Conservation (phyloP, 2,797 vertebrate species). For the Molossus alvarezi region DNA sequence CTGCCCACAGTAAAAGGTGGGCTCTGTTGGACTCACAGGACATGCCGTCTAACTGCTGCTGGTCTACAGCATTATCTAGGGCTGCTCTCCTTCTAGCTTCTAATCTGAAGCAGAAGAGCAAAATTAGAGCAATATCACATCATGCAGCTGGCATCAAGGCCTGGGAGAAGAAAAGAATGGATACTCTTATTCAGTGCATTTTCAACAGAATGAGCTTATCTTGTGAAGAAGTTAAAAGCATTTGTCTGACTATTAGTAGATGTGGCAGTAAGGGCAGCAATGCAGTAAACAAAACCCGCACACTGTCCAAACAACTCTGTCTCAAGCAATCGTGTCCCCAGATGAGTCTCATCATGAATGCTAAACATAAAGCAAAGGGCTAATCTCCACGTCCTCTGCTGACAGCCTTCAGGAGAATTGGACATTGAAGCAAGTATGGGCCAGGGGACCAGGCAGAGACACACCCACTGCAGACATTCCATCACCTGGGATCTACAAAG, state of each 20-base stretch:
- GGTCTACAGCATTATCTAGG: background rate
- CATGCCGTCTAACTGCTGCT: too few relatives aligned
- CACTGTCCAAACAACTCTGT: rapidly evolving
- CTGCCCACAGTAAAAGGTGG: background rate
- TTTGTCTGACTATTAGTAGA: background rate
- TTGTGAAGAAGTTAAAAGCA: too few relatives aligned
- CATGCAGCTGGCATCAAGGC: background rate
- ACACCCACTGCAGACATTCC: too few relatives aligned
- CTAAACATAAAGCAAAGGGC: background rate
- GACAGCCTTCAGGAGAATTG: too few relatives aligned
- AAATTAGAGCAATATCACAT: background rate
- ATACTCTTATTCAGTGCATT: background rate
- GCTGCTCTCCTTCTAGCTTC: background rate
- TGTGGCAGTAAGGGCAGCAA: background rate
- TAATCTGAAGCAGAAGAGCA: background rate
- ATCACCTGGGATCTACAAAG: too few relatives aligned
- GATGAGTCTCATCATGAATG: background rate
- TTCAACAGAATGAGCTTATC: background rate
- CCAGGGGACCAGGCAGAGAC: too few relatives aligned
- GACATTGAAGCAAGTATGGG: background rate
- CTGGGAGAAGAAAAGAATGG: background rate
- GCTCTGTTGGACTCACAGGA: background rate
- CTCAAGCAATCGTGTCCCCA: background rate
- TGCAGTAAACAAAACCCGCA: rapidly evolving
- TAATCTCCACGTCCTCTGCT: background rate